Percentiles rank a stretch among this genome's conserved stretches.
Conservation (phyloP, 37 sponge, comb jelly and placozoan genomes). For the Ephydatia muelleri region DNA sequence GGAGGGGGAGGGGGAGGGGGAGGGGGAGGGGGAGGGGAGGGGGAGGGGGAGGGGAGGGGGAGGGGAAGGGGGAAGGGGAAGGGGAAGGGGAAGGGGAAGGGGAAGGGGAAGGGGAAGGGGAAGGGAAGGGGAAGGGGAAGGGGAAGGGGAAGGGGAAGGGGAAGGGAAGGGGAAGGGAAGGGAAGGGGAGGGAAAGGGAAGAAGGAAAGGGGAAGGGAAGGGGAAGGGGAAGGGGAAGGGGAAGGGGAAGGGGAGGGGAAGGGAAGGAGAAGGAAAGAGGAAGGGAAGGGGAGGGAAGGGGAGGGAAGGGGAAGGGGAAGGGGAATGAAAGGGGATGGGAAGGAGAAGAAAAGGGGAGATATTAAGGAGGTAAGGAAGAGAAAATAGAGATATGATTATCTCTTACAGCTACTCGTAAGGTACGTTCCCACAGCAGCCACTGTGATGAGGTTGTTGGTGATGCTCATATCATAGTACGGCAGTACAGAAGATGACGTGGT, state of each 20-base stretch:
- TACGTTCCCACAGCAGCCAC: background rate
- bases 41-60: background rate
- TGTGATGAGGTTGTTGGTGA: background rate
- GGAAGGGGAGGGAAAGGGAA: too few relatives aligned
- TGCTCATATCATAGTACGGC: background rate
- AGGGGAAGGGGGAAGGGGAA: background rate
- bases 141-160: too few relatives aligned
- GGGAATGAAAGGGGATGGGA: background rate
- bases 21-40: background rate
- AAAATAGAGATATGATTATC: background rate
- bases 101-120: background rate
- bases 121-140: too few relatives aligned
- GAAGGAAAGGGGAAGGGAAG: too few relatives aligned
- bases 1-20: background rate
- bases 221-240: background rate
- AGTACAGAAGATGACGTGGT: background rate
- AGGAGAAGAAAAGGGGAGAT: background rate
- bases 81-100: background rate
- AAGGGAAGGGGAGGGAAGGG: background rate
- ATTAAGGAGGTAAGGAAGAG: background rate
- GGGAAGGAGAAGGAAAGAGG: background rate
- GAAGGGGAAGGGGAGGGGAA: slow-evolving; percentile 1
- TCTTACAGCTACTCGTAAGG: background rate
- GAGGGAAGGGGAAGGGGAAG: background rate
- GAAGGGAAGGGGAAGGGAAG: too few relatives aligned